A percentile compares a stretch with the other conserved stretches of the same genome.
phyloP scores from a whole-genome alignment of 2,113 vertebrate species.

The Cephalopholis sonnerati region DNA sequence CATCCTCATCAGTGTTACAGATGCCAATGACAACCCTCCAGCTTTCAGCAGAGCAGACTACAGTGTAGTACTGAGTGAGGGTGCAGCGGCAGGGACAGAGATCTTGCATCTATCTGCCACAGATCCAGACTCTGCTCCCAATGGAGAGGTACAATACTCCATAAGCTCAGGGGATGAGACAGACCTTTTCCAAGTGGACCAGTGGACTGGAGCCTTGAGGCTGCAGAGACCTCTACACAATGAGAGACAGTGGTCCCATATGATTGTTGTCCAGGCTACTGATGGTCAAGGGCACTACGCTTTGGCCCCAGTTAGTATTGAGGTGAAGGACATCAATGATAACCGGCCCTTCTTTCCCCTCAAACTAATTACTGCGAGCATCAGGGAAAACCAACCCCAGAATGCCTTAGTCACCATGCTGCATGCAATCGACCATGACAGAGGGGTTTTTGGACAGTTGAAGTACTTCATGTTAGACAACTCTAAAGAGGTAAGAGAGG shows the following conservation, averaged over 20 bases:
- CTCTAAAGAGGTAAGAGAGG: conserved; percentile 76
- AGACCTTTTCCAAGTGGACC: conserved; percentile 90
- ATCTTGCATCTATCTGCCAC: conserved; percentile 90
- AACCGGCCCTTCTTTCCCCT: conserved; percentile 94
- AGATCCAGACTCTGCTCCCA: conserved; percentile 90
- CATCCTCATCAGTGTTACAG: conserved; percentile 87
- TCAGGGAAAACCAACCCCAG: conserved; percentile 93
- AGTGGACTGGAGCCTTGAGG: conserved; percentile 88
- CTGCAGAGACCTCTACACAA: conserved; percentile 87
- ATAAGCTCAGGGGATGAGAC: conserved; percentile 93
- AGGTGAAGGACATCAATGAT: conserved; percentile 96
- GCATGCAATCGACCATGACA: conserved; percentile 90
- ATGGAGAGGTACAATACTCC: conserved; percentile 88
- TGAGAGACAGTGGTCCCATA: conserved; percentile 85
- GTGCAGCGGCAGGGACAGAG: conserved; percentile 86
- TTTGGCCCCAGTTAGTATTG: conserved; percentile 88
- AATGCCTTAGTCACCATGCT: conserved; percentile 92
- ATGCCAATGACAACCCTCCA: conserved; percentile 94
- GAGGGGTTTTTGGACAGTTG: conserved; percentile 89
- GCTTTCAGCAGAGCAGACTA: conserved; percentile 90
- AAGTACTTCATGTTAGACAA: conserved; percentile 86
- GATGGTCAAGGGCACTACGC: conserved; percentile 88
- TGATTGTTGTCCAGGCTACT: conserved; percentile 90
- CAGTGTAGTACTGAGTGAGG: conserved; percentile 88
- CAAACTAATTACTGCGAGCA: conserved; percentile 88